Evolutionary conservation across 30 jellyfish, hydroid and myxozoan species (phyloP).

Genomic region (Pseudorhiza aurosa): DNA sequence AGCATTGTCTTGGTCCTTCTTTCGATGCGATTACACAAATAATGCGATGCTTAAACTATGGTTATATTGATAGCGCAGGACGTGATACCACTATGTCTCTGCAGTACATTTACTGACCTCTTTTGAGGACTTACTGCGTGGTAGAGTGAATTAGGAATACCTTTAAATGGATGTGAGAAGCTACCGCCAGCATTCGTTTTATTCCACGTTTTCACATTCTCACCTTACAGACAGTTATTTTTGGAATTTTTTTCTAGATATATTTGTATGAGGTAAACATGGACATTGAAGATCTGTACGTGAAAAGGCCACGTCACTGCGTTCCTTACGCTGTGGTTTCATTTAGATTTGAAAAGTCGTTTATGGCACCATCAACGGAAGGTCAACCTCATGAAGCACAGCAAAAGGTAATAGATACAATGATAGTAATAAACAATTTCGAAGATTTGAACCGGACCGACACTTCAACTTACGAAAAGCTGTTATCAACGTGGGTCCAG

Average conservation of each 20-base stretch:
- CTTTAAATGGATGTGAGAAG: background rate
- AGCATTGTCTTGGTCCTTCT: no score
- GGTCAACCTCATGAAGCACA: background rate
- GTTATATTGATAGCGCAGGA: no score
- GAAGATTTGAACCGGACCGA: no score
- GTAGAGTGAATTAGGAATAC: no score
- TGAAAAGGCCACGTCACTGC: constrained; percentile 87
- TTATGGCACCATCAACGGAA: background rate
- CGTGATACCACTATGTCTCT: no score
- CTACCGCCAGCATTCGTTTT: background rate
- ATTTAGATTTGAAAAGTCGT: constrained; percentile 1
- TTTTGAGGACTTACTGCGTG: no score
- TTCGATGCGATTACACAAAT: no score
- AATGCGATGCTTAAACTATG: no score
- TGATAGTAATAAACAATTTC: background rate
- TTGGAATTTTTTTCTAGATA: constrained; percentile 37
- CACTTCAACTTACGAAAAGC: no score
- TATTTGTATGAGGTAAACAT: constrained; percentile 73
- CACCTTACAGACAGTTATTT: background rate
- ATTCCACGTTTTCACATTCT: background rate
- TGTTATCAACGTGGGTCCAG: no score
- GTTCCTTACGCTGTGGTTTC: constrained; percentile 76
- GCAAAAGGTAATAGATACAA: background rate
- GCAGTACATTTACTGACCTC: no score
- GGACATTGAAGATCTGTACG: constrained; percentile 51